These are phyloP conservation scores for Equus quagga DNA, from an alignment of 2,113 vertebrate species.

Conservation along the genomic window DNA sequence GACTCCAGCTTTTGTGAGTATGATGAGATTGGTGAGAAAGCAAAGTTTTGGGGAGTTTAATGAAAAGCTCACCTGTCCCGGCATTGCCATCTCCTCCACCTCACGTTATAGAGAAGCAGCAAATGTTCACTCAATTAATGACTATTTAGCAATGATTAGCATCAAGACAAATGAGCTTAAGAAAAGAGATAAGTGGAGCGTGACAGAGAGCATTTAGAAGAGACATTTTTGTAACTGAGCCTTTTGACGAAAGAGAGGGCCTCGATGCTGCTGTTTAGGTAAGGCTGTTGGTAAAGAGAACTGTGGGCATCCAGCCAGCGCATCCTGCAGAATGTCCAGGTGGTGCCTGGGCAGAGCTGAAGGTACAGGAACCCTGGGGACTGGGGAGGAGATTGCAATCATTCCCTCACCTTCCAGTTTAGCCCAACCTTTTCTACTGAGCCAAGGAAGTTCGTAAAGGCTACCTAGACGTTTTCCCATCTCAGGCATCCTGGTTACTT, in stretches of 20 bases:
- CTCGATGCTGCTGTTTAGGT: neutral
- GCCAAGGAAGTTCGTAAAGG: neutral
- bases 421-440: too few relatives aligned
- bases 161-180: neutral
- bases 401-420: neutral
- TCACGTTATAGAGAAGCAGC: neutral
- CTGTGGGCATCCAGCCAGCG: too few relatives aligned
- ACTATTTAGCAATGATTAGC: neutral
- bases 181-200: neutral
- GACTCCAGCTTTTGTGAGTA: neutral
- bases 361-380: accelerated
- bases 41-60: neutral
- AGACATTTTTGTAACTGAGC: neutral
- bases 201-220: neutral
- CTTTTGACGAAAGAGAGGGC: neutral
- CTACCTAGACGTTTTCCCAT: neutral
- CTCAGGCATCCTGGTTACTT: neutral
- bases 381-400: neutral
- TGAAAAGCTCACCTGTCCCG: neutral
- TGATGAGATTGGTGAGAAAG: neutral
- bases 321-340: neutral
- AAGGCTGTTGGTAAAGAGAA: neutral
- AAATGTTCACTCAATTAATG: neutral
- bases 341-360: neutral
- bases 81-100: neutral